Base-by-base conservation (phyloP, 30 jellyfish, hydroid and myxozoan genomes). In the Chironex yamaguchii region DNA sequence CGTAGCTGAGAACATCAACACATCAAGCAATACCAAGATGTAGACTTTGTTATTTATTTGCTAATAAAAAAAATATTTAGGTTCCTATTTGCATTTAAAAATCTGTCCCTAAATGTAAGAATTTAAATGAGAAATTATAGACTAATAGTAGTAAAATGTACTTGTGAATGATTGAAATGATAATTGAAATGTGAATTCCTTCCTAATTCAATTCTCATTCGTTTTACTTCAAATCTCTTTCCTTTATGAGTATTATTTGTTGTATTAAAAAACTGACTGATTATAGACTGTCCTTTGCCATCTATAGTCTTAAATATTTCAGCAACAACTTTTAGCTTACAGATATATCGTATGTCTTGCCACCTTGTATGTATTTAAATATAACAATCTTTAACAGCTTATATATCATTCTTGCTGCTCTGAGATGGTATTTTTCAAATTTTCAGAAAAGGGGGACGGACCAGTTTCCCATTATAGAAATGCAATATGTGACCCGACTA, bases 161-260 rank as follows among this genome's bases (percentile, higher is more conserved):
- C n/a, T n/a, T n/a, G n/a, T n/a, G n/a, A n/a, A n/a, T n/a, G n/a
- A 9, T 49, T 63, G 51, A 49, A 26, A 26, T 26, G 28, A 9
- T 9, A 51, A 26, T 26, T 4, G 12, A 63, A 63, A 26, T 3
- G 31, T 24, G 77, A 63, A 51, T 63, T 26, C 31, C 77, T 63
- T 26, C 77, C 77, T 63, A 63, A 63, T 63, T 63, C 77, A 63
- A 51, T 63, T 51, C 77, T 63, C 9, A 51, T 49, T 63, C 77
- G 28, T 24, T 26, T 51, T 63, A 63, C 77, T 63, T 63, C 77
- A 26, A 63, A 49, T 51, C 28, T 63, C 31, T 63, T 63, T 4
- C 77, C 77, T 54, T 54, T 54, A 54, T 32, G 52, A 63, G 77
- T 63, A 51, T 63, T 23, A 49, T 63, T 63, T 49, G 31, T 51